Conservation (phyloP, 2,113 vertebrate genomes). For the Rousettus leschenaultii region DNA sequence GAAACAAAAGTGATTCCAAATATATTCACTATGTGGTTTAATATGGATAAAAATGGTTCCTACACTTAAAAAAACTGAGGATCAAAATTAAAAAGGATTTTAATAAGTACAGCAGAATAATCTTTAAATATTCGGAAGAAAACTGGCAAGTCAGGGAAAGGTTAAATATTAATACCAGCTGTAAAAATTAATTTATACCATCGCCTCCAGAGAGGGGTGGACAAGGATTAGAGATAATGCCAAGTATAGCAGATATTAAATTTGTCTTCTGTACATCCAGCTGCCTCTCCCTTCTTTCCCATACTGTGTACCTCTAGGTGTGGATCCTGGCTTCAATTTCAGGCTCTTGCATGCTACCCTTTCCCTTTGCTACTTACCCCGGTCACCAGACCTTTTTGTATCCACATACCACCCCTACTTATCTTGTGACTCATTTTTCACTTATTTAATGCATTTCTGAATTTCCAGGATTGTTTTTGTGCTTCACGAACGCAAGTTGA, state of each 20-base stretch:
- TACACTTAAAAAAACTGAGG: background rate
- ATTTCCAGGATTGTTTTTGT: slow-evolving; percentile 95
- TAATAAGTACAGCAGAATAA: background rate
- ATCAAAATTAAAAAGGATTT: slow-evolving; percentile 11
- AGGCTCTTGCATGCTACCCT: background rate
- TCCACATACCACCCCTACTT: background rate
- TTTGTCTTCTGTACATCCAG: background rate
- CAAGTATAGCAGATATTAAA: background rate
- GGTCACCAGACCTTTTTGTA: background rate
- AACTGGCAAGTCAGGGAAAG: background rate
- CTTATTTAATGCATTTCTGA: slow-evolving; percentile 45
- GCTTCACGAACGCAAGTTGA: slow-evolving; percentile 94
- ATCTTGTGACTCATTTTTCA: background rate
- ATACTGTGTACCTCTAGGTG: background rate
- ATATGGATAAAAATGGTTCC: background rate
- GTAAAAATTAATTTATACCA: background rate
- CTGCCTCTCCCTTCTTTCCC: background rate
- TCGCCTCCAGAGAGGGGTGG: background rate
- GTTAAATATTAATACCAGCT: background rate
- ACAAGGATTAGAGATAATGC: background rate
- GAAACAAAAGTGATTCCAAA: slow-evolving; percentile 30
- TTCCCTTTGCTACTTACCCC: background rate
- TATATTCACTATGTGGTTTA: slow-evolving; percentile 1
- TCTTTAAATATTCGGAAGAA: slow-evolving; percentile 30
- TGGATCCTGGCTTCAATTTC: background rate